Conservation (phyloP, 2,797 vertebrate genomes). For the Podargus strigoides region DNA sequence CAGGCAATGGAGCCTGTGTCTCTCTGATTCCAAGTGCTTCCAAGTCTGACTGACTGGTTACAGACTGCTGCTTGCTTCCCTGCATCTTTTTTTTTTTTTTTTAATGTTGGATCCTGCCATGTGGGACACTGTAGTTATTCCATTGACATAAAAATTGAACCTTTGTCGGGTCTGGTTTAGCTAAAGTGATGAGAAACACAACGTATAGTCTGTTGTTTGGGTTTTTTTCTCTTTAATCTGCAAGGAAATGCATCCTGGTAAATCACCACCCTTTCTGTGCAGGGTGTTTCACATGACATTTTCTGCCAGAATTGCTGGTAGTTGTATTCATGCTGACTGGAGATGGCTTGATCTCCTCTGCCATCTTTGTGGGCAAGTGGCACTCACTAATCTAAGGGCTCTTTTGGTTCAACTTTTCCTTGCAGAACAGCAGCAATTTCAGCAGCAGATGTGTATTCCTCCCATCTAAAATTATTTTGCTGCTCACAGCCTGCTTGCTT, state of each 20-base stretch:
- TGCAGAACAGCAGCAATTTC: not conserved
- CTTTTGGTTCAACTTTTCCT: not conserved
- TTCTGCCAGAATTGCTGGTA: not conserved
- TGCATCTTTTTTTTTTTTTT: not conserved
- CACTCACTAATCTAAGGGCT: not conserved
- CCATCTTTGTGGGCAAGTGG: not conserved
- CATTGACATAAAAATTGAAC: not conserved
- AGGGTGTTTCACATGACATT: not conserved
- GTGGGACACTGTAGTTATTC: not conserved
- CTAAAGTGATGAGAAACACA: not conserved
- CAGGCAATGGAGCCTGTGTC: not conserved
- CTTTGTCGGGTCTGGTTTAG: not conserved
- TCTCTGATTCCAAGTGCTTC: not conserved
- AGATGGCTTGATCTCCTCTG: not conserved
- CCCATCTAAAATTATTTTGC: not conserved
- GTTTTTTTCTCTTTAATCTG: not conserved
- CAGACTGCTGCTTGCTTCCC: not conserved
- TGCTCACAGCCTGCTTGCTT: not conserved
- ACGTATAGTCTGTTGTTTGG: not conserved
- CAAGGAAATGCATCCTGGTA: not conserved
- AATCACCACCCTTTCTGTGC: not conserved
- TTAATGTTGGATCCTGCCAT: not conserved
- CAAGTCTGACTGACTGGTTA: not conserved
- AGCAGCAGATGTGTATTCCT: not conserved
- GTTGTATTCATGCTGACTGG: not conserved